Conservation (phyloP, 2,113 vertebrate genomes). For the Paramormyrops kingsleyae region DNA sequence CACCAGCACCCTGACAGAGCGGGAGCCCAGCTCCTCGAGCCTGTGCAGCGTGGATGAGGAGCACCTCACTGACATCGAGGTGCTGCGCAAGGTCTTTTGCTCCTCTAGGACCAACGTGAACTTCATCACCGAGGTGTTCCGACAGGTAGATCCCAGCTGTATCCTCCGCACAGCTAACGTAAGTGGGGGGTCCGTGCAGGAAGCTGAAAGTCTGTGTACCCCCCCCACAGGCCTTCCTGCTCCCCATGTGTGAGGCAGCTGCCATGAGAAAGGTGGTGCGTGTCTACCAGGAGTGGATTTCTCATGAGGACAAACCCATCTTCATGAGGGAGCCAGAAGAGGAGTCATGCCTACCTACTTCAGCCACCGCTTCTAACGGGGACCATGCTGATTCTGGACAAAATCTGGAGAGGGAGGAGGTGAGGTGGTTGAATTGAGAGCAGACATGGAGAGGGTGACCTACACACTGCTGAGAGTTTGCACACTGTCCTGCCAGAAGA, state of each 20-base stretch:
- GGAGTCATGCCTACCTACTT: slow-evolving; percentile 51
- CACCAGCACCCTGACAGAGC: slow-evolving; percentile 90
- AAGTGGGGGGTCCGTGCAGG: neutral
- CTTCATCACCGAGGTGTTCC: slow-evolving; percentile 97
- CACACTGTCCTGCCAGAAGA: neutral
- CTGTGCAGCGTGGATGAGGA: slow-evolving; percentile 97
- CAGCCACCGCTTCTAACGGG: slow-evolving; percentile 38
- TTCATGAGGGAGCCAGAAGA: slow-evolving; percentile 95
- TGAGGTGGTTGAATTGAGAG: neutral
- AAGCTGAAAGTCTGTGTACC: neutral
- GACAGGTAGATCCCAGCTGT: slow-evolving; percentile 72
- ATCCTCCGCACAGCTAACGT: neutral
- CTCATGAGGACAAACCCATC: slow-evolving; percentile 89
- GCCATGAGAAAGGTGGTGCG: slow-evolving; percentile 95
- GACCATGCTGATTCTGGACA: slow-evolving; percentile 50
- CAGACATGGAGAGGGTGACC: neutral
- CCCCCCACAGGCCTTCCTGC: slow-evolving; percentile 76
- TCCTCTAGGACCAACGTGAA: slow-evolving; percentile 89
- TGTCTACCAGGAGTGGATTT: slow-evolving; percentile 98
- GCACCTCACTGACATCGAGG: slow-evolving; percentile 93
- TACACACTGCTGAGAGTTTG: neutral
- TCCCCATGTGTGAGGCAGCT: slow-evolving; percentile 94
- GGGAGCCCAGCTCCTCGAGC: slow-evolving; percentile 97
- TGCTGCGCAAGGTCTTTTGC: slow-evolving; percentile 90
- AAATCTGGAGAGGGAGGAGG: slow-evolving; percentile 56